Conservation (phyloP, 2,888 invertebrate species). For the Phyllotreta cruciferae region DNA sequence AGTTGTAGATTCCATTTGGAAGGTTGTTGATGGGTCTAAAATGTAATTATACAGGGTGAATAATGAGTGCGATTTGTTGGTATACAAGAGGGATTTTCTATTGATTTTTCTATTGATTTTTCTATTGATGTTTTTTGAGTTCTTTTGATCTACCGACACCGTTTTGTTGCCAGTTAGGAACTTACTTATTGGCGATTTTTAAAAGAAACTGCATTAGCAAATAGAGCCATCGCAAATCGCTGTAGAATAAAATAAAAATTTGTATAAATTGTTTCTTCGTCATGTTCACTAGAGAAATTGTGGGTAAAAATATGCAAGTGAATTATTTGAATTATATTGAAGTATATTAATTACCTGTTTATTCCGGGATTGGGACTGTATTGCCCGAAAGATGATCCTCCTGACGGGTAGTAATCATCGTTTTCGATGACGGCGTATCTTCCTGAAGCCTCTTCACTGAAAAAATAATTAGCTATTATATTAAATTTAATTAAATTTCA, state of each 20-base stretch:
- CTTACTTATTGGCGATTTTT: conserved; percentile 23
- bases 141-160: conserved; percentile 18
- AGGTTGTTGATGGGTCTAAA: conserved; percentile 42
- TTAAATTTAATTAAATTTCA: not conserved
- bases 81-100: too few species aligned
- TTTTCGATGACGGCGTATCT: conserved; percentile 52
- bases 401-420: conserved; percentile 16
- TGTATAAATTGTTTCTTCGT: not conserved
- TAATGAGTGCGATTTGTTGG: not conserved
- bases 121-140: not conserved
- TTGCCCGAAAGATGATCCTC: not conserved
- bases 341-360: too few species aligned
- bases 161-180: not conserved
- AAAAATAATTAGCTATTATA: conserved; percentile 7
- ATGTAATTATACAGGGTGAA: conserved; percentile 13
- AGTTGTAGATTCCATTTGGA: conserved; percentile 45
- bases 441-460: conserved; percentile 34
- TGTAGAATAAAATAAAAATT: conserved; percentile 14
- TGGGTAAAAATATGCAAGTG: too few species aligned
- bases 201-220: conserved; percentile 15
- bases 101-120: conserved; percentile 5
- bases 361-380: too few species aligned
- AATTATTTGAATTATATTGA: not conserved
- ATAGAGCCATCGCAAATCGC: conserved; percentile 22
- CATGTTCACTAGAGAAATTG: too few species aligned